Evolutionary conservation across 2,888 invertebrate species (phyloP).

Genomic region (Acanthopleura granulata): DNA sequence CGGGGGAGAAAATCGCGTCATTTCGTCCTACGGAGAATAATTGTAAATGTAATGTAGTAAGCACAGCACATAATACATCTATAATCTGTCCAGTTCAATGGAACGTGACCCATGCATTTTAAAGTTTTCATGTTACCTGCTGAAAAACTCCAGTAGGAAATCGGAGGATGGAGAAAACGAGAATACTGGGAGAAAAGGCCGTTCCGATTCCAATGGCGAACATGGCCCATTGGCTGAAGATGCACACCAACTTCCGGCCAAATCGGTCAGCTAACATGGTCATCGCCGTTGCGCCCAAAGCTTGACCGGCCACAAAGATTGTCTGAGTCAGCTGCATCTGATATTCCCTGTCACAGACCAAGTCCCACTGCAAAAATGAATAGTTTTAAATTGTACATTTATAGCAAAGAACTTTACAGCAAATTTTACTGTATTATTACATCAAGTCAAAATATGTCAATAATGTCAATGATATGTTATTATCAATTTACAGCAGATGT

Average conservation of each 20-base stretch:
- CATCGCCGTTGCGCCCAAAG: conserved; percentile 44
- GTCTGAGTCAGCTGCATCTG: conserved; percentile 42
- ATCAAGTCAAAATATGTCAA: too few relatives aligned
- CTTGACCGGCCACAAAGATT: conserved; percentile 42
- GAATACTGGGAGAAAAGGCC: conserved; percentile 39
- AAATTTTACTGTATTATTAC: too few relatives aligned
- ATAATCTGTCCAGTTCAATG: too few relatives aligned
- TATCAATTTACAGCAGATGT: too few relatives aligned
- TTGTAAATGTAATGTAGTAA: too few relatives aligned
- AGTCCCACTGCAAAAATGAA: conserved; percentile 38
- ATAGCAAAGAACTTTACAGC: too few relatives aligned
- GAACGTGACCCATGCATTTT: too few relatives aligned
- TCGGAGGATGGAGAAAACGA: conserved; percentile 38
- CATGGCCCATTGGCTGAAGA: conserved; percentile 40
- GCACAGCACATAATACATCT: too few relatives aligned
- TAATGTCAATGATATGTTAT: too few relatives aligned
- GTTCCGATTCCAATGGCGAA: conserved; percentile 36
- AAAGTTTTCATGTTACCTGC: conserved; percentile 33
- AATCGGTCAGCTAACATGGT: conserved; percentile 37
- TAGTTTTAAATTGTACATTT: background rate
- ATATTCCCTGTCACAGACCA: conserved; percentile 42
- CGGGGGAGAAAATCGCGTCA: too few relatives aligned
- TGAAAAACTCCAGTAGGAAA: conserved; percentile 43
- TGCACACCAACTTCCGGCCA: conserved; percentile 45
- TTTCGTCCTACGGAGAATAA: too few relatives aligned